These are phyloP conservation scores for Drosophila neotestacea DNA, from an alignment of 2,888 invertebrate genomes.

Conservation along the genomic window DNA sequence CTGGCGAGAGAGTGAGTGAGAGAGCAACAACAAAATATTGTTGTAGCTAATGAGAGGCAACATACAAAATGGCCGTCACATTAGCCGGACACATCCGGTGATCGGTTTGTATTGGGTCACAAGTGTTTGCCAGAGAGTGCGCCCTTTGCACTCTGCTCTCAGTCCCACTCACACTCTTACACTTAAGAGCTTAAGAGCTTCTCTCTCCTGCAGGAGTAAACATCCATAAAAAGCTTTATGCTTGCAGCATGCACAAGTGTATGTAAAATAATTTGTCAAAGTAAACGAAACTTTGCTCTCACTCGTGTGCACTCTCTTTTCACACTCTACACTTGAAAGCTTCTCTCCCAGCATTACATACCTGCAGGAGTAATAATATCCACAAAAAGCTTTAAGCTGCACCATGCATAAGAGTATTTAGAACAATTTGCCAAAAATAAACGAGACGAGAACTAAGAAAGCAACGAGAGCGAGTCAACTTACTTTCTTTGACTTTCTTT, in stretches of 20 bases:
- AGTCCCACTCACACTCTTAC: not conserved
- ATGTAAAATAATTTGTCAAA: no score
- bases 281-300: not conserved
- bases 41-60: conserved; percentile 67
- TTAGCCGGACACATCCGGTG: conserved; percentile 80
- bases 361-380: conserved; percentile 7
- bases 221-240: no score
- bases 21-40: conserved; percentile 29
- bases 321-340: not conserved
- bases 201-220: no score
- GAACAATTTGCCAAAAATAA: conserved; percentile 44
- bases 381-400: conserved; percentile 17
- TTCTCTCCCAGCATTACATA: not conserved
- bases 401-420: conserved; percentile 13
- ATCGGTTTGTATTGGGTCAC: conserved; percentile 55
- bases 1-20: conserved; percentile 20
- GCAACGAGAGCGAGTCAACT: conserved; percentile 44
- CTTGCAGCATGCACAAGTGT: no score
- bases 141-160: conserved; percentile 25
- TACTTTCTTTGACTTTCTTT: conserved; percentile 73
- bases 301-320: not conserved
- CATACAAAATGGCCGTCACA: conserved; percentile 75
- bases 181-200: no score
- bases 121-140: conserved; percentile 28
- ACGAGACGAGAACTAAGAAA: conserved; percentile 17